phyloP scores from a whole-genome alignment of 2,797 vertebrate genomes.

The Alectoris magna region DNA sequence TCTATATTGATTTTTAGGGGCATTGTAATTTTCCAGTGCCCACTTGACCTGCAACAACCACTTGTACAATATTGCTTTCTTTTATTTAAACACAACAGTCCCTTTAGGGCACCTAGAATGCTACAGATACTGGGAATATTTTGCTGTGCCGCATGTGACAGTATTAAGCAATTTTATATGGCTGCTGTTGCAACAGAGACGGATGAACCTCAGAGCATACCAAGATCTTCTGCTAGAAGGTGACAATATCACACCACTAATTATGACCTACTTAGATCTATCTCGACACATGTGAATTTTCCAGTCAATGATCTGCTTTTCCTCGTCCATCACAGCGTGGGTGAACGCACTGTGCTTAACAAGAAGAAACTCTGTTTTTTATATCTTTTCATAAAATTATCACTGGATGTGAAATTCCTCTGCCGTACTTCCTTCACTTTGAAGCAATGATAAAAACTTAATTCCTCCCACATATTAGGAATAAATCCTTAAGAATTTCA shows the following conservation, averaged over 20 bases:
- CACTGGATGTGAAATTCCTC: not conserved
- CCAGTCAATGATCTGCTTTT: not conserved
- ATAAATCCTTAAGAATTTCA: not conserved
- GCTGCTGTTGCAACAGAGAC: not conserved
- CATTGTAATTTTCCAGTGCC: not conserved
- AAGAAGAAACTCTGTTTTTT: not conserved
- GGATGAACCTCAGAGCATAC: not conserved
- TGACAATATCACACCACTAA: not conserved
- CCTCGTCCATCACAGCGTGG: not conserved
- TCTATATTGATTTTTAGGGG: not conserved
- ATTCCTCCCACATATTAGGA: not conserved
- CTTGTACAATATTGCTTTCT: not conserved
- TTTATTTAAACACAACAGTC: not conserved
- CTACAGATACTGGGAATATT: not conserved
- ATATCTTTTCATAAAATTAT: not conserved
- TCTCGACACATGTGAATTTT: not conserved
- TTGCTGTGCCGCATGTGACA: not conserved
- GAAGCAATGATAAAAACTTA: not conserved
- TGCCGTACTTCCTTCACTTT: not conserved
- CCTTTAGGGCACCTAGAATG: not conserved
- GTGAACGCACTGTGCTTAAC: not conserved
- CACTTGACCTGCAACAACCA: not conserved
- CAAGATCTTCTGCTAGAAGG: not conserved
- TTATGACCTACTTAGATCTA: not conserved
- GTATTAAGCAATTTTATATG: not conserved